Evolutionary conservation across 1,140 invertebrate species (phyloP), one percentile per base, ranked within the genome.

Genomic region (Bicyclus anynana): DNA sequence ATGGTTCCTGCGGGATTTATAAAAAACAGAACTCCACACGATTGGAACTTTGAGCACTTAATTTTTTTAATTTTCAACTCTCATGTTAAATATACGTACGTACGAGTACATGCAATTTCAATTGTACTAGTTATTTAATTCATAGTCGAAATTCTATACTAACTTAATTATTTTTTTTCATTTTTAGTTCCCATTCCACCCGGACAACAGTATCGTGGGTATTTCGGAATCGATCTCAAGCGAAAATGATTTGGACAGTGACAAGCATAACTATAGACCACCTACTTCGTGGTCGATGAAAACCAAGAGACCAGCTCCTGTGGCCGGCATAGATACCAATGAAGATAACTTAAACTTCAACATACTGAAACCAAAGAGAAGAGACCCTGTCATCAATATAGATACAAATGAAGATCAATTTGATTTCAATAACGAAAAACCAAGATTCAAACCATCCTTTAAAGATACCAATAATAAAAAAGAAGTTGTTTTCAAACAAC

Each of bases 171-270:
- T 10, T n/a, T 44, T n/a, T 44, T 44, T 21, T n/a, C 12, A 12
- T 44, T 83, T 82, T 17, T 76, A 87, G 84, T 85, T 65, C 37
- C 65, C 75, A 0, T 62, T 77, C 5, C 77, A 80, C 44, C 82
- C 80, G n/a, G 74, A 74, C 20, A 87, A 87, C 70, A 85, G 75
- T 52, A 87, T 87, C 20, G 80, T 79, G 0, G 84, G 82, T 14
- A 69, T 81, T 23, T 74, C 72, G 5, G 80, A 87, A 53, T 65
- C 76, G 5, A 73, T 81, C 10, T 74, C 72, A 6, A 69, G 55
- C 17, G 74, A 77, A 52, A 83, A 85, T 23, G 81, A 68, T n/a
- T 47, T 85, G n/a, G 80, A 84, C 53, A 74, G 67, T 17, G 77
- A 58, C 12, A 83, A 85, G 38, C 65, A 58, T 17, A 77, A 71